phyloP scores from a whole-genome alignment of 2,797 vertebrate species.

The Brachyrhaphis roseni region DNA sequence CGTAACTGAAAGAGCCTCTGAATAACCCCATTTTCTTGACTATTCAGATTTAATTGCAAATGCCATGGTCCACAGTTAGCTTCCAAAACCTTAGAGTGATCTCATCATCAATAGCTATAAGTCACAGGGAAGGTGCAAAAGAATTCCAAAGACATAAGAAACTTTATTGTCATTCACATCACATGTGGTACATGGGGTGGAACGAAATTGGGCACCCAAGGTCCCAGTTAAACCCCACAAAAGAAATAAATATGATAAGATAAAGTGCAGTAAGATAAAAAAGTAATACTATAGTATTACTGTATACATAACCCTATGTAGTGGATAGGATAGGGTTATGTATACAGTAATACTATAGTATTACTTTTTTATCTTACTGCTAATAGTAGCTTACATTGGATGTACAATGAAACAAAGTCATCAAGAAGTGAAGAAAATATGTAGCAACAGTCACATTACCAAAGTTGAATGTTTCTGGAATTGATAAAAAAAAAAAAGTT shows the following conservation, averaged over 20 bases:
- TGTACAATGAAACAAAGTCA: neutral
- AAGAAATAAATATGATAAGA: too few species aligned
- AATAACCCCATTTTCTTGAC: neutral
- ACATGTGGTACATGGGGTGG: too few species aligned
- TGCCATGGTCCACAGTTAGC: neutral
- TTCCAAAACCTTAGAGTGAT: neutral
- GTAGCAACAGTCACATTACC: neutral
- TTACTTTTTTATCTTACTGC: too few species aligned
- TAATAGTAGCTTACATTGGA: too few species aligned
- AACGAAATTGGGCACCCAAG: too few species aligned
- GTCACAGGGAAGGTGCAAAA: neutral
- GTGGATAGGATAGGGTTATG: too few species aligned
- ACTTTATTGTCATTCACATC: too few species aligned
- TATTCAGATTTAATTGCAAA: neutral
- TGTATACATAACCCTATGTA: too few species aligned
- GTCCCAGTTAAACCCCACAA: too few species aligned
- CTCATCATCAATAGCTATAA: neutral
- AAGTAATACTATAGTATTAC: too few species aligned
- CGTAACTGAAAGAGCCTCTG: neutral
- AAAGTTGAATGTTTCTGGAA: neutral
- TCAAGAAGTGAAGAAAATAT: neutral
- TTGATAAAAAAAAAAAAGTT: neutral
- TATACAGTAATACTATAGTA: too few species aligned
- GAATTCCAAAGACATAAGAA: neutral
- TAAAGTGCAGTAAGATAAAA: too few species aligned